Base-by-base conservation (phyloP, 2,888 invertebrate species). In the Malacosoma neustria region DNA sequence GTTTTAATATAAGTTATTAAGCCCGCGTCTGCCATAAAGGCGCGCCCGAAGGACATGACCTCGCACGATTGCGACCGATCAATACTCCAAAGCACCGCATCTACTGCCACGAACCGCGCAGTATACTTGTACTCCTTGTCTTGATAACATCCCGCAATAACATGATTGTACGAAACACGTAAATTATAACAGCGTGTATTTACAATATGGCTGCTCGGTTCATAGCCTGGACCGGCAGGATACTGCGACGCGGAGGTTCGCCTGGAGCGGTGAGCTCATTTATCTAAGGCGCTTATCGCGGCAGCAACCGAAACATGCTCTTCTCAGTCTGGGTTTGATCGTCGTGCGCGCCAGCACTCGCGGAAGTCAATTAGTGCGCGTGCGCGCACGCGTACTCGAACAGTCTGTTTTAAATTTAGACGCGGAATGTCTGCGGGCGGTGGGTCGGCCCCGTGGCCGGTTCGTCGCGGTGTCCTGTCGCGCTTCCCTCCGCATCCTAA, bases 361-460 rank as follows among this genome's bases (percentile, higher is more conserved):
- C 85, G 85, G 85, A 85, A 85, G 82, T 82, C 62, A 72, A 72
- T 72, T 67, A 74, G 55, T 74, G 79, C 82, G 81, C 81, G 75
- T 76, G 80, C 73, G 76, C 82, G 75, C 70, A 68, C 66, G 55
- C 63, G 65, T 73, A 73, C 79, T 71, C 79, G 73, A 74, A 89
- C 88, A 89, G 88, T 70, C 81, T 45, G 60, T 61, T 74, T 72
- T 79, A 84, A 76, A 79, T 80, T 69, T 84, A 84, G 81, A 72
- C 59, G 45, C 69, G 77, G 81, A 76, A 85, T 82, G 81, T 87
- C 87, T 62, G 64, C 70, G 61, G 85, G 87, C 64, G 85, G 81
- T 65, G 87, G 87, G 61, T 89, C 90, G 69, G 91, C 89, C 57
- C 93, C 92, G 69, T 93, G 93, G 93, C 91, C 92, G 48, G 89